Conservation (phyloP, 2,113 vertebrate genomes). For the Neolamprologus sp. region DNA sequence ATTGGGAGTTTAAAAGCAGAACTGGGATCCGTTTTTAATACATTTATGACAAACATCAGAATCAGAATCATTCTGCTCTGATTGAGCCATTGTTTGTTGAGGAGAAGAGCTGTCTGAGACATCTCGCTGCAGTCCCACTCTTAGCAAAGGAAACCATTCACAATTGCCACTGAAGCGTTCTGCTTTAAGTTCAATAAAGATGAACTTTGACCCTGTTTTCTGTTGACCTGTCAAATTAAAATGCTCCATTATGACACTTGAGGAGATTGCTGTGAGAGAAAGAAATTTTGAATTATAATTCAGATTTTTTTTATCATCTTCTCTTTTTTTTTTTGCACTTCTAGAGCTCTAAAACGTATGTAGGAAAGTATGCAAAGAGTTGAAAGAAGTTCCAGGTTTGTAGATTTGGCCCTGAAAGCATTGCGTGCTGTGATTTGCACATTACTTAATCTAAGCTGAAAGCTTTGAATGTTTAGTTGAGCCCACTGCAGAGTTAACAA, state of each 20-base stretch:
- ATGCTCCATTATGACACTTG: background rate
- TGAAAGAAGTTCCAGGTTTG: background rate
- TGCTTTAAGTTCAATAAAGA: background rate
- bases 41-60: background rate
- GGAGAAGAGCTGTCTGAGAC: background rate
- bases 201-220: background rate
- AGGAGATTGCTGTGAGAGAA: background rate
- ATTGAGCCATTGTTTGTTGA: background rate
- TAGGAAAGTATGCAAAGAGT: background rate
- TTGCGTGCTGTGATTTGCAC: background rate
- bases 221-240: background rate
- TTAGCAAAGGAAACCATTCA: background rate
- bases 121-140: background rate
- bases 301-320: background rate
- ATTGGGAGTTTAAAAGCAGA: background rate
- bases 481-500: background rate
- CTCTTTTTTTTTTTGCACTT: background rate
- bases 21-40: background rate
- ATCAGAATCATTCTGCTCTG: constrained; percentile 2
- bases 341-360: background rate
- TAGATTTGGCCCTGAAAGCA: background rate
- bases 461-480: background rate
- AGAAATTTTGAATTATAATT: background rate
- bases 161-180: background rate
- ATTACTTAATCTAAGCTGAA: background rate